Percentiles rank a stretch among this genome's conserved stretches.
These are phyloP conservation scores for Arvicanthis niloticus DNA, from an alignment of 2,113 vertebrate species.

Conservation along the genomic window DNA sequence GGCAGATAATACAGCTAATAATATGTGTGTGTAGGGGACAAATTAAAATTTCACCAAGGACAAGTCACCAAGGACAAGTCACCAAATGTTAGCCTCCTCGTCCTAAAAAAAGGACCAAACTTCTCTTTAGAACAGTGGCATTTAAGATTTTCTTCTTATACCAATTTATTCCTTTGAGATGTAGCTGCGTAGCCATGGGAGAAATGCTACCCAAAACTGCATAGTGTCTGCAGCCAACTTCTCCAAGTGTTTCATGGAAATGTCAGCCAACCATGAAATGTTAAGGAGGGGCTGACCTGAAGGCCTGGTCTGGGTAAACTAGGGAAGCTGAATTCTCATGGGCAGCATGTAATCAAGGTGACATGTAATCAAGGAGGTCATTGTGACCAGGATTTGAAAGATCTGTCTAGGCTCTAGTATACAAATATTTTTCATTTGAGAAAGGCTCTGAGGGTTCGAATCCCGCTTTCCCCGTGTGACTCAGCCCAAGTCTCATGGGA, in stretches of 20 bases:
- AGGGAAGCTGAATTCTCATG: neutral
- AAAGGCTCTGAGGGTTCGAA: neutral
- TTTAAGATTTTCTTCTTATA: neutral
- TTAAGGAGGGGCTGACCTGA: neutral
- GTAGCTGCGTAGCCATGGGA: neutral
- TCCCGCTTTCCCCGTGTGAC: no score
- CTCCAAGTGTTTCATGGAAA: neutral
- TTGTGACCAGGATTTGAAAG: neutral
- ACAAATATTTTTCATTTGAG: neutral
- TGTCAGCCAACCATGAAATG: neutral
- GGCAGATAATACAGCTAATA: neutral
- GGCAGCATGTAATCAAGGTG: neutral
- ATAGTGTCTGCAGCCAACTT: neutral
- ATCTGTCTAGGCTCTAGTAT: neutral
- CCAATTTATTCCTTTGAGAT: neutral
- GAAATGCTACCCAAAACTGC: neutral
- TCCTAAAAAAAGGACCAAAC: no score
- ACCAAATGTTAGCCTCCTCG: neutral
- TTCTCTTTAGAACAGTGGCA: neutral
- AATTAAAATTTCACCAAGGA: conserved; percentile 38
- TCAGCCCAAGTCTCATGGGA: no score
- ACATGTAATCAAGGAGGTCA: neutral
- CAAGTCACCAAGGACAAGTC: neutral
- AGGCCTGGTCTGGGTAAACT: neutral
- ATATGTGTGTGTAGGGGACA: neutral